phyloP scores from a whole-genome alignment of 2,797 vertebrate species.

The Babyrousa celebensis region DNA sequence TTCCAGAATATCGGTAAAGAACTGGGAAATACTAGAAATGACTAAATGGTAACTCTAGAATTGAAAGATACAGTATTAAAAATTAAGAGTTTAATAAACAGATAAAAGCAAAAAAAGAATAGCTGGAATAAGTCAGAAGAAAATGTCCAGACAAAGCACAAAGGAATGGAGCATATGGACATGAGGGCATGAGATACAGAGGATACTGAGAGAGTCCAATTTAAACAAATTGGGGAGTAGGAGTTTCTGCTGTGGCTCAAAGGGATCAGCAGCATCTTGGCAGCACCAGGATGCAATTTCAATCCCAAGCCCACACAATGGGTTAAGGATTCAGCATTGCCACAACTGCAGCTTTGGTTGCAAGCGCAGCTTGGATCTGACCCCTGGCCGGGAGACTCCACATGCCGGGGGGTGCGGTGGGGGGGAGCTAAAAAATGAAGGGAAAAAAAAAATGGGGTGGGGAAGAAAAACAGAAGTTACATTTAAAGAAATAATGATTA shows the following conservation, averaged over 20 bases:
- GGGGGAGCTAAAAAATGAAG: no score
- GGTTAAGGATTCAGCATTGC: no score
- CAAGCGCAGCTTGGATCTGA: no score
- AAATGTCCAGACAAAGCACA: background rate
- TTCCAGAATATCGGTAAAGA: background rate
- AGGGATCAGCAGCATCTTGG: no score
- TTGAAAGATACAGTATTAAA: background rate
- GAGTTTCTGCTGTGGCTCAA: no score
- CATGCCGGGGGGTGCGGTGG: no score
- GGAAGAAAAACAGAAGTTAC: background rate
- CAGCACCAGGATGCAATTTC: no score
- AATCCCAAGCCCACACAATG: no score
- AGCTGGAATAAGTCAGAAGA: background rate
- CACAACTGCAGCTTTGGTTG: no score
- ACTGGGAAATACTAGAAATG: background rate
- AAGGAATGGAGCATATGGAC: background rate
- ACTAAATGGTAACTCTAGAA: background rate
- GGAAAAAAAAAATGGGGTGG: no score
- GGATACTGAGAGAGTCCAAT: background rate
- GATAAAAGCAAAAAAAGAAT: background rate
- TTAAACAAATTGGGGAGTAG: background rate
- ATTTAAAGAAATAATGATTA: background rate
- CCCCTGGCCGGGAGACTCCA: no score
- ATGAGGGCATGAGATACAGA: background rate
- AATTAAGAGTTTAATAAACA: background rate